Base-by-base conservation (phyloP, 2,888 invertebrate species). In the Monochamus alternatus region DNA sequence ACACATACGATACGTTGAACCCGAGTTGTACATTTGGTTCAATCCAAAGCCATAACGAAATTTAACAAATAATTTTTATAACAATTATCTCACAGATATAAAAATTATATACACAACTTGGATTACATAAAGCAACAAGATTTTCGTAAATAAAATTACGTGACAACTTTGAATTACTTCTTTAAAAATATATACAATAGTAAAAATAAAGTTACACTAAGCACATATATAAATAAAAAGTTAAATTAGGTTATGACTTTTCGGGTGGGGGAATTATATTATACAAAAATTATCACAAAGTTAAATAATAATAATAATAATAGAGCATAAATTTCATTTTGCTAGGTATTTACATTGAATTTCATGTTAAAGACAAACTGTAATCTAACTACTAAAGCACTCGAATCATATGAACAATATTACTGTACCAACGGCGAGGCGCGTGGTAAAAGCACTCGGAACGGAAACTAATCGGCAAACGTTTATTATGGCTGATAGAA, bases 301-400 rank as follows among this genome's bases (percentile, higher is more conserved):
- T 81, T 75, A 80, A 78, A 76, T 77, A 79, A 77, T 74, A 78
- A 80, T 80, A 80, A 76, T 74, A 72, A 75, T 75, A 72, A 75
- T 75, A 80, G 82, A 84, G 85, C 83, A 84, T 83, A 82, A 84
- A 80, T 67, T 82, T 83, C 79, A 84, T 82, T 85, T 82, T 81
- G 81, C 84, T 84, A 85, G 81, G 79, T 86, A 86, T 86, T 84
- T 86, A 86, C 86, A 86, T 82, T 83, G 76, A 85, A 80, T 82
- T 84, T 82, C 75, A 76, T 80, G 78, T 84, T 83, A 84, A 80
- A 82, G 82, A 84, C 81, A 84, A 85, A 84, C 82, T 83, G 82
- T 83, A 76, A 78, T 82, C 83, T 83, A 81, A 79, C 82, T 81
- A 78, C 78, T 80, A 81, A 81, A 81, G 81, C 83, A 83, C 83